A percentile compares a stretch with the other conserved stretches of the same genome.
phyloP scores from a whole-genome alignment of 2,797 vertebrate species.

The Bucorvus abyssinicus region DNA sequence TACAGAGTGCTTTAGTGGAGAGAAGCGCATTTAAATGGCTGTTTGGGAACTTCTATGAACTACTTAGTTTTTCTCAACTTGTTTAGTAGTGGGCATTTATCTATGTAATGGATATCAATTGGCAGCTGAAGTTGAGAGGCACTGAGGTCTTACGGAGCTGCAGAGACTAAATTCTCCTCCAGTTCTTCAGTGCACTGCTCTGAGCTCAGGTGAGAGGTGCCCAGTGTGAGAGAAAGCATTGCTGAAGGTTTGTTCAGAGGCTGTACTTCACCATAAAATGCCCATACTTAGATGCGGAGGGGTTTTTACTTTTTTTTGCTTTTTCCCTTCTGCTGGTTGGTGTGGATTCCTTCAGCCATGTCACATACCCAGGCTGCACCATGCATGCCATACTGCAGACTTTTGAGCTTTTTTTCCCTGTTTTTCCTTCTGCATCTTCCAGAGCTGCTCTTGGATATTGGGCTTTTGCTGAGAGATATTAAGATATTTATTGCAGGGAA shows the following conservation, averaged over 20 bases:
- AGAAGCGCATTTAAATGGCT: neutral
- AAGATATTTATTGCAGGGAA: neutral
- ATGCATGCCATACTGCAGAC: neutral
- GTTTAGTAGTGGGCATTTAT: neutral
- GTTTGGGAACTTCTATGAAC: neutral
- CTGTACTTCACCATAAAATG: neutral
- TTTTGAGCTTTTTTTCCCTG: neutral
- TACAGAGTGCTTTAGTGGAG: neutral
- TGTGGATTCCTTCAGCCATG: neutral
- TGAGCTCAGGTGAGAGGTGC: neutral
- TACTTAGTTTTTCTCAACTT: neutral
- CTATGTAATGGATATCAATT: neutral
- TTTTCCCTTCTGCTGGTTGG: neutral
- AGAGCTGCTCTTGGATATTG: neutral
- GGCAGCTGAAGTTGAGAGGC: neutral
- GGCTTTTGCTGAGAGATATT: neutral
- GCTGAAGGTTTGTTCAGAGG: neutral
- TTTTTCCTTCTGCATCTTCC: neutral
- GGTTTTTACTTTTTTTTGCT: neutral
- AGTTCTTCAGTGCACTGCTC: neutral
- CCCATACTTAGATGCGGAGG: neutral
- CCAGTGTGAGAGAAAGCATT: neutral
- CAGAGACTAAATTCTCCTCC: neutral
- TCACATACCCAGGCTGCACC: neutral
- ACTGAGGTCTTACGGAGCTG: neutral